phyloP scores from a whole-genome alignment of 1,140 invertebrate genomes.

The Drosophila gunungcola region DNA sequence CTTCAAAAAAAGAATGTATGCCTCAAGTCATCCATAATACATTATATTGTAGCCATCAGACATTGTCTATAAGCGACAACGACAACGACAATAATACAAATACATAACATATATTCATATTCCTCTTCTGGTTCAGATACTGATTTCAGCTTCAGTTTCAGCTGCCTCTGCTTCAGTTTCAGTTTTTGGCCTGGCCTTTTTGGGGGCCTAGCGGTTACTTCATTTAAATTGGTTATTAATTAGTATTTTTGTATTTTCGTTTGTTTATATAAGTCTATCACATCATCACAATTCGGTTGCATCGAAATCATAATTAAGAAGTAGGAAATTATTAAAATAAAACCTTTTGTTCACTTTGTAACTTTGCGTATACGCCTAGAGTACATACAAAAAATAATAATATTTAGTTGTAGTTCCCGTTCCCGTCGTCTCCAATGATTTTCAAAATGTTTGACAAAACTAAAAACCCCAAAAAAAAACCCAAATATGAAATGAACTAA shows the following conservation, averaged over 20 bases:
- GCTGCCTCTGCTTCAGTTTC: constrained; percentile 28
- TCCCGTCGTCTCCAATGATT: constrained; percentile 10
- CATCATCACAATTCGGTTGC: constrained; percentile 82
- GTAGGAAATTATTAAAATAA: constrained; percentile 36
- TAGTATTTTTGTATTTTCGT: constrained; percentile 67
- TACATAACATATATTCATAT: constrained; percentile 72
- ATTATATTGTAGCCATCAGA: constrained; percentile 64
- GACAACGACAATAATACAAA: constrained; percentile 72
- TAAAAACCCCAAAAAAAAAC: constrained; percentile 9
- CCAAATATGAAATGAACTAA: constrained; percentile 29
- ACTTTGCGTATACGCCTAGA: constrained; percentile 17
- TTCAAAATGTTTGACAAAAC: constrained; percentile 9
- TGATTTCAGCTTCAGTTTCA: constrained; percentile 32
- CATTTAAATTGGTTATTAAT: constrained; percentile 74
- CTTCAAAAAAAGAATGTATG: constrained; percentile 80
- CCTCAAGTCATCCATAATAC: constrained; percentile 82
- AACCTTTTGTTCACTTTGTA: constrained; percentile 21
- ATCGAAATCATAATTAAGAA: constrained; percentile 59
- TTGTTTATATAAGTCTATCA: constrained; percentile 80
- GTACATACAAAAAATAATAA: constrained; percentile 26
- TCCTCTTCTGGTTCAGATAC: constrained; percentile 45
- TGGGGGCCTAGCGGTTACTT: constrained; percentile 48
- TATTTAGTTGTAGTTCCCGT: constrained; percentile 12
- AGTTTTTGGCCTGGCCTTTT: constrained; percentile 36
- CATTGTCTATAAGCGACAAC: constrained; percentile 53